Percentiles rank a stretch among this genome's conserved stretches.
Conservation (phyloP, 2,113 vertebrate species). For the Chaenogobius annularis region DNA sequence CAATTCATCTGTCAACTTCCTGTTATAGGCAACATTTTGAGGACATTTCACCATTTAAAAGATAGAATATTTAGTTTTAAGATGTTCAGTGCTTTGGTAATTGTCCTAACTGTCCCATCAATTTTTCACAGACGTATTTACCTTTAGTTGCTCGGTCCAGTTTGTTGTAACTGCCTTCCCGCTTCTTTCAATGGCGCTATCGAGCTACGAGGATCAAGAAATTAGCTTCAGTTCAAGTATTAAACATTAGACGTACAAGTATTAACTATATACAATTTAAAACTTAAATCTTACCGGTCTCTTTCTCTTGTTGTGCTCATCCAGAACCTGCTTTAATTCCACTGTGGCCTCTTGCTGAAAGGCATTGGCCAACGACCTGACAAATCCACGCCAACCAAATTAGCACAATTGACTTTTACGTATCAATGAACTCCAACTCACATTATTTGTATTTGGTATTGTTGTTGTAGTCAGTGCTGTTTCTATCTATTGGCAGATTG, state of each 20-base stretch:
- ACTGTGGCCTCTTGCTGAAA: constrained; percentile 83
- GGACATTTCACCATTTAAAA: no score
- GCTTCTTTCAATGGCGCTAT: constrained; percentile 79
- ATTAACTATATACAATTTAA: not conserved
- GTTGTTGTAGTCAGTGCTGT: not conserved
- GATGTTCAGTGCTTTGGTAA: no score
- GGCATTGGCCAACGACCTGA: constrained; percentile 83
- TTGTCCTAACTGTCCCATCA: no score
- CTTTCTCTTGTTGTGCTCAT: constrained; percentile 83
- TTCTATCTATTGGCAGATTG: no score
- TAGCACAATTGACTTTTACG: not conserved
- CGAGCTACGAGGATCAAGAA: constrained; percentile 67
- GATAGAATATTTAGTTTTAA: no score
- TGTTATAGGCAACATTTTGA: no score
- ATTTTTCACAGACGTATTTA: constrained; percentile 31
- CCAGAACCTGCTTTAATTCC: constrained; percentile 78
- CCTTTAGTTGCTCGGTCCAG: constrained; percentile 85
- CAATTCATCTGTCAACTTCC: not conserved
- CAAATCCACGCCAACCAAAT: constrained; percentile 20
- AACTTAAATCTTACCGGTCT: constrained; percentile 72
- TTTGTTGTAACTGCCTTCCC: constrained; percentile 80
- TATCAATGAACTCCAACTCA: not conserved
- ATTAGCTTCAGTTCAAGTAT: not conserved
- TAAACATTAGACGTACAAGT: not conserved
- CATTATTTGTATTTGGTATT: not conserved